A percentile compares a stretch with the other conserved stretches of the same genome.
phyloP scores from a whole-genome alignment of 2,113 vertebrate genomes.

The Hystrix brachyura region DNA sequence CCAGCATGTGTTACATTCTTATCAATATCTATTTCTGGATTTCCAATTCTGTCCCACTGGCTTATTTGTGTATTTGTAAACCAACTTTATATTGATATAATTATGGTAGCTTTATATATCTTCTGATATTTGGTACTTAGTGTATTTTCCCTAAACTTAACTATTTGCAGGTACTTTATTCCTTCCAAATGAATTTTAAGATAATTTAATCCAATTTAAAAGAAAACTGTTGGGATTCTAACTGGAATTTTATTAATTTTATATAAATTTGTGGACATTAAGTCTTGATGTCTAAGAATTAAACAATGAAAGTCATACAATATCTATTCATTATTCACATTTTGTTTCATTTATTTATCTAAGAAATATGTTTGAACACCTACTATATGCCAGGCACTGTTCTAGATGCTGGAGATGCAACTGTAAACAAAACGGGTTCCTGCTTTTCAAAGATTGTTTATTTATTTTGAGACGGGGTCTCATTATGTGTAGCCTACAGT shows the following conservation, averaged over 20 bases:
- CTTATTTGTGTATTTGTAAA: neutral
- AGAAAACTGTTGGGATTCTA: neutral
- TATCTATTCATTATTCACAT: neutral
- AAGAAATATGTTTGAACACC: neutral
- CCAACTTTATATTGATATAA: neutral
- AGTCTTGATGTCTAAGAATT: neutral
- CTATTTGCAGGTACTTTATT: neutral
- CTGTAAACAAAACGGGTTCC: neutral
- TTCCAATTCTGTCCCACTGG: neutral
- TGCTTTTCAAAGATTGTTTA: neutral
- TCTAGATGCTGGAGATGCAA: neutral
- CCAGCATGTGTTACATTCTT: neutral
- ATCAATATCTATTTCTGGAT: neutral
- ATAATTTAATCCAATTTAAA: slow-evolving; percentile 12
- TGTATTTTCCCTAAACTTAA: neutral
- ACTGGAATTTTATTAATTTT: slow-evolving; percentile 32
- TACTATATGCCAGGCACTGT: neutral
- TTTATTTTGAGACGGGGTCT: neutral
- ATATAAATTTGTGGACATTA: neutral
- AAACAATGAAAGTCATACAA: neutral
- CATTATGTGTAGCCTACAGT: neutral
- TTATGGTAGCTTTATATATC: neutral
- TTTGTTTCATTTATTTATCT: neutral
- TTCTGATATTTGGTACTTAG: neutral
- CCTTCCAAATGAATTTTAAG: slow-evolving; percentile 33